These are phyloP conservation scores for Trialeurodes vaporariorum DNA, from an alignment of 1,140 invertebrate genomes.

Conservation along the genomic window DNA sequence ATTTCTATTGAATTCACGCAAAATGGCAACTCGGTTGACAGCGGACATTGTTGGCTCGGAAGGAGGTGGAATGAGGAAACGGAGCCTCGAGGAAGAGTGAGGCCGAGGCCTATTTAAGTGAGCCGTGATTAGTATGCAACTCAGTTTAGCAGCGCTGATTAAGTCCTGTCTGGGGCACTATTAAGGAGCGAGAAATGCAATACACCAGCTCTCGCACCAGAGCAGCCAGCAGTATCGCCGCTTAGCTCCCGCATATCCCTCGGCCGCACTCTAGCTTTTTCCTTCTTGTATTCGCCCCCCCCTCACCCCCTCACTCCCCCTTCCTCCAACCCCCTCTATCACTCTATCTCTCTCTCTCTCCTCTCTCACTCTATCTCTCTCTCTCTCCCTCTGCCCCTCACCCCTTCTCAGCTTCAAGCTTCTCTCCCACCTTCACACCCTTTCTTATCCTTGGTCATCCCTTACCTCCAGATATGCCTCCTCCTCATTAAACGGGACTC, in stretches of 20 bases:
- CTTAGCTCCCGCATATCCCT: neutral
- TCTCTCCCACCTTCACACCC: no score
- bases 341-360: neutral
- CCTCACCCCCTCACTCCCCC: neutral
- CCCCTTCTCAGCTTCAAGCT: neutral
- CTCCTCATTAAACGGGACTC: no score
- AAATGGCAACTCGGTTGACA: no score
- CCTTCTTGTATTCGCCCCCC: no score
- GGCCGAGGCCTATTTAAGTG: no score
- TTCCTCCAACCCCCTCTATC: no score
- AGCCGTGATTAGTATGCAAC: neutral
- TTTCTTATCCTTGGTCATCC: no score
- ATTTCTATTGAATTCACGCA: no score
- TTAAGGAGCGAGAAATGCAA: neutral
- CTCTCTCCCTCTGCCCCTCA: neutral
- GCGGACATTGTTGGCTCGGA: no score
- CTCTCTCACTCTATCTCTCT: neutral
- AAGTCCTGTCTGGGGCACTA: neutral
- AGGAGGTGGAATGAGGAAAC: no score
- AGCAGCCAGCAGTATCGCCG: neutral
- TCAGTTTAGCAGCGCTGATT: neutral
- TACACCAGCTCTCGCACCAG: no score
- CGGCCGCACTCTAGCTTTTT: neutral
- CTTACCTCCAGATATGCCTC: neutral
- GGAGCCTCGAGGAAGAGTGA: no score